Base-by-base conservation (phyloP, 1,140 invertebrate genomes). In the Procambarus clarkii region DNA sequence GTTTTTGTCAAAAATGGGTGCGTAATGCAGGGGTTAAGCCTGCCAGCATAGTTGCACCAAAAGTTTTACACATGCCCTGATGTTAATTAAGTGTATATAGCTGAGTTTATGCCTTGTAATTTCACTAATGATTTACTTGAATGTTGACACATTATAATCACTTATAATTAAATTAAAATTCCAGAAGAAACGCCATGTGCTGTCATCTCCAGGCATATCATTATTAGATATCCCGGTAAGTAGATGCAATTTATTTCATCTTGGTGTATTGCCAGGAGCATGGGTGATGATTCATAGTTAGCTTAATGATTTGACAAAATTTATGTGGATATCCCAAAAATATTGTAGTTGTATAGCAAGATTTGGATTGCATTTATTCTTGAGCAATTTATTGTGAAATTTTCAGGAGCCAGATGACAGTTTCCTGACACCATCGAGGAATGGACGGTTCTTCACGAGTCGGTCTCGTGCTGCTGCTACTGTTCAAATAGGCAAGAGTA, bases 391-490 rank as follows among this genome's bases (percentile, higher is more conserved):
- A 34, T 34, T 34, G 34, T 34, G 34, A 34, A 34, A 34, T 34
- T 54, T 44, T 58, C 76, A 45, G 18, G 8, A 76, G 50, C n/a
- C 48, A 34, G 79, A 81, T 24, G 60, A 64, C 4, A 64, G 18
- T 64, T 71, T 82, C 15, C 1, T 82, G 34, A 60, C 64, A 2
- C 79, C 82, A 50, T 45, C 87, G 11, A 58, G n/a, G 24, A 71
- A 74, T 34, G 54, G 24, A 34, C 85, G 71, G 76, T 91, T 91
- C n/a, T 91, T 91, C 82, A 91, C 82, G 21, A 91, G 89, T 45
- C 81, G 89, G 45, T 91, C 82, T 24, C 74, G 89, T 64, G 89
- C 89, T 13, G 76, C 89, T 48, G 89, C 89, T 44, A 91, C 82
- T 15, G 89, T 91, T 4, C 82, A 91, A 34, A 85, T 91, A 34